These are phyloP conservation scores for Contarinia nasturtii DNA, from an alignment of 1,140 invertebrate genomes.

Conservation along the genomic window DNA sequence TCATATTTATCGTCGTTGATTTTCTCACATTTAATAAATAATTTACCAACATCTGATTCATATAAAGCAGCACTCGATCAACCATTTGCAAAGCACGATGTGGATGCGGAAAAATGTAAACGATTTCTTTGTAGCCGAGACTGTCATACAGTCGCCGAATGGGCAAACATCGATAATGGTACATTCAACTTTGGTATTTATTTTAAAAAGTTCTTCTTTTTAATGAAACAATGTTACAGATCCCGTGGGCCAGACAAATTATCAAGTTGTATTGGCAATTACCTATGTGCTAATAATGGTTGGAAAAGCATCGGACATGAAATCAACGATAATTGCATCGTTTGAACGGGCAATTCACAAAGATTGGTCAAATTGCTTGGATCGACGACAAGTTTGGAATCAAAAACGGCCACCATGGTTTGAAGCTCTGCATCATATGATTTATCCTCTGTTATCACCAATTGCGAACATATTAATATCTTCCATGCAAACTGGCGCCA, in stretches of 20 bases:
- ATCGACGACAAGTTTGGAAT: slow-evolving; percentile 62
- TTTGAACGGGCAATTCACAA: slow-evolving; percentile 32
- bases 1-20: slow-evolving; percentile 28
- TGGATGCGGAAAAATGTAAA: slow-evolving; percentile 26
- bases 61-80: slow-evolving; percentile 19
- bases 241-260: slow-evolving; percentile 24
- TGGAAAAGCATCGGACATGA: slow-evolving; percentile 37
- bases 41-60: slow-evolving; percentile 19
- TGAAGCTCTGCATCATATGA: slow-evolving; percentile 39
- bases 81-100: slow-evolving; percentile 14
- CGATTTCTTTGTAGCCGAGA: slow-evolving; percentile 42
- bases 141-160: slow-evolving; percentile 10
- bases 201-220: no score
- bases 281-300: slow-evolving; percentile 34
- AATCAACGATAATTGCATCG: slow-evolving; percentile 34
- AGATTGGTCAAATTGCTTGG: slow-evolving; percentile 45
- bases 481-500: slow-evolving; percentile 45
- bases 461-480: slow-evolving; percentile 40
- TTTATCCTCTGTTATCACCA: slow-evolving; percentile 35
- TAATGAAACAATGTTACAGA: slow-evolving; percentile 5
- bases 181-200: neutral
- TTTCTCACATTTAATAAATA: slow-evolving; percentile 21
- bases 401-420: slow-evolving; percentile 52
- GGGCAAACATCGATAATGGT: neutral
- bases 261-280: slow-evolving; percentile 30